Base-by-base conservation (phyloP, 2,797 vertebrate genomes). In the Halcyon badia region DNA sequence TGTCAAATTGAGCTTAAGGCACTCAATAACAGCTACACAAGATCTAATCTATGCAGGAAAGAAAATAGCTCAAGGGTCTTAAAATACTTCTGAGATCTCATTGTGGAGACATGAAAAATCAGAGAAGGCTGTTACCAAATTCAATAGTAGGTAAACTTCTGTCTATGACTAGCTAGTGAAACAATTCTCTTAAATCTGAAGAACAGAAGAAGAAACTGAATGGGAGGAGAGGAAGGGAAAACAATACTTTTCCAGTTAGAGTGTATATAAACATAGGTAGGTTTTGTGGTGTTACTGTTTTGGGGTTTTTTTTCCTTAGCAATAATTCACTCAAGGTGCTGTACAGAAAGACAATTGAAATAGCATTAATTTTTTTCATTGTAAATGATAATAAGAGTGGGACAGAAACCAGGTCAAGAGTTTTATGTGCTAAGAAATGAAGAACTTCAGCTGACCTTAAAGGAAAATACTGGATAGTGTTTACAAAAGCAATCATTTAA, bases 71-170 rank as follows among this genome's bases (percentile, higher is more conserved):
- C 33, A 52, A 51, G 7, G 10, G 18, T 44, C 42, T 93, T 35
- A 86, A 96, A 94, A 91, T 57, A 25, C 10, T 30, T 76, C 3
- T 52, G 31, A 89, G 44, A 41, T 24, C 16, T 85, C 44, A 69
- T 31, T 51, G 35, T 19, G 85, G 28, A 91, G 17, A 56, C 24
- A 87, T 28, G 17, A 85, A 75, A 90, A 92, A 80, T 4, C 26
- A 68, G 31, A 58, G 39, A 72, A n/a, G 7, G 14, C 3, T 9
- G 8, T 52, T 81, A 22, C 21, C 15, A n/a, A 15, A 56, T 78
- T 81, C 37, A 44, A 8, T 3, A 16, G 9, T 11, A 73, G 8
- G 5, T 30, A 54, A 82, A 58, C 16, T n/a, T 66, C 54, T 48
- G 12, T 24, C 28, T 42, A 10, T 65, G 33, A 7, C 16, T 22